Evolutionary conservation across 2,113 vertebrate genomes (phyloP).

Genomic region (Thunnus maccoyii): DNA sequence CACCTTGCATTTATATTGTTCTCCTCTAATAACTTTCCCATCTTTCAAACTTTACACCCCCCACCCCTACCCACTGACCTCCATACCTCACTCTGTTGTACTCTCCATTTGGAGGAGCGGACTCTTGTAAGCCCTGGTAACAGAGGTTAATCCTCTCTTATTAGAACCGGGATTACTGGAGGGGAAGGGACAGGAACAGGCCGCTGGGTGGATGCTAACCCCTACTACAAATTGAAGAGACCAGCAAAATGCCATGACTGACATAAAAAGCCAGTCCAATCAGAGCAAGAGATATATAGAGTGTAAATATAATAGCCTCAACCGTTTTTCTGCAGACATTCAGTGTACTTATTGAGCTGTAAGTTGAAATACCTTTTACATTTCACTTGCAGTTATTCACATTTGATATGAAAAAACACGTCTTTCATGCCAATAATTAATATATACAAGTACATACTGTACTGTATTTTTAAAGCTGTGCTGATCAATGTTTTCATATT

Average conservation of each 20-base stretch:
- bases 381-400: not conserved
- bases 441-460: not conserved
- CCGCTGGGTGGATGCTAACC: constrained; percentile 62
- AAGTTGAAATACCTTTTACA: constrained; percentile 1
- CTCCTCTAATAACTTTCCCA: constrained; percentile 76
- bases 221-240: constrained; percentile 34
- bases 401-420: not conserved
- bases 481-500: not conserved
- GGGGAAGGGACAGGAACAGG: constrained; percentile 73
- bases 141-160: constrained; percentile 85
- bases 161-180: constrained; percentile 86
- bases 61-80: constrained; percentile 56
- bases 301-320: constrained; percentile 30
- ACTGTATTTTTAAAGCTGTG: not conserved
- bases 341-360: constrained; percentile 17
- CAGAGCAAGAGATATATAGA: constrained; percentile 37
- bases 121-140: constrained; percentile 82
- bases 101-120: constrained; percentile 76
- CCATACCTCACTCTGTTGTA: constrained; percentile 62
- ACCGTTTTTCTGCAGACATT: constrained; percentile 11
- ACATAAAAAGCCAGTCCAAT: constrained; percentile 54
- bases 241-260: constrained; percentile 57
- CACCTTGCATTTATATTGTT: constrained; percentile 60
- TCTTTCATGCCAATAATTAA: not conserved
- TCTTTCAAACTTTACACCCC: constrained; percentile 68